Evolutionary conservation across 2,888 invertebrate genomes (phyloP), one percentile per base, ranked within the genome.

Genomic region (Drosophila longiperda): DNA sequence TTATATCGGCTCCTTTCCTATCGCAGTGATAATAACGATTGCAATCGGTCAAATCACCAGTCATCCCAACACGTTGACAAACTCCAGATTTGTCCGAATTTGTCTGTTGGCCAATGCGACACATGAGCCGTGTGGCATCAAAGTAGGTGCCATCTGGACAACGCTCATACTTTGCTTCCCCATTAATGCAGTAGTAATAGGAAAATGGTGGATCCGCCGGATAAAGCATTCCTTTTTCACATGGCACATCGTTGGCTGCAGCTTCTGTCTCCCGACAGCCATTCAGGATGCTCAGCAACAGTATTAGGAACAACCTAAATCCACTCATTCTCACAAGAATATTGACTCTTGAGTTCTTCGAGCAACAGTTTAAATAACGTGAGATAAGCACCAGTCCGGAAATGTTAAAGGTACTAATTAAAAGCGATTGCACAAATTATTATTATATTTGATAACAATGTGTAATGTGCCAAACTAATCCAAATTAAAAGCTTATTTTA

Each of bases 1-100:
- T 32, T 11, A 84, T 11, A 7, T 38, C 36, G 0, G 78, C 87
- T 50, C 80, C 83, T 17, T 83, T 72, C 0, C 57, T 78, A 3
- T 80, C 78, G 33, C 93, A 93, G 55, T 87, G 87, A 65, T 87
- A 92, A 63, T 87, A 93, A 3, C 86, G 82, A 9, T 61, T 77
- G 52, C 92, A 93, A 55, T 92, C 78, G 0, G 71, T 66, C 1
- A 89, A 76, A 72, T 93, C 91, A 0, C 78, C 71, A 26, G 75
- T 65, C 20, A 92, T 40, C 4, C 93, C 92, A 7, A 57, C 6
- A 7, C 78, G 73, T 26, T 75, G 61, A 8, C 86, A 79, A 1
- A 57, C 66, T 7, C 49, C 66, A 2, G 53, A 15, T 15, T 29
- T 9, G 2, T 1, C 32, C 1, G 40, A 5, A 17, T 7, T 6